Evolutionary conservation across 2,113 vertebrate genomes (phyloP).

Genomic region (Numida meleagris): DNA sequence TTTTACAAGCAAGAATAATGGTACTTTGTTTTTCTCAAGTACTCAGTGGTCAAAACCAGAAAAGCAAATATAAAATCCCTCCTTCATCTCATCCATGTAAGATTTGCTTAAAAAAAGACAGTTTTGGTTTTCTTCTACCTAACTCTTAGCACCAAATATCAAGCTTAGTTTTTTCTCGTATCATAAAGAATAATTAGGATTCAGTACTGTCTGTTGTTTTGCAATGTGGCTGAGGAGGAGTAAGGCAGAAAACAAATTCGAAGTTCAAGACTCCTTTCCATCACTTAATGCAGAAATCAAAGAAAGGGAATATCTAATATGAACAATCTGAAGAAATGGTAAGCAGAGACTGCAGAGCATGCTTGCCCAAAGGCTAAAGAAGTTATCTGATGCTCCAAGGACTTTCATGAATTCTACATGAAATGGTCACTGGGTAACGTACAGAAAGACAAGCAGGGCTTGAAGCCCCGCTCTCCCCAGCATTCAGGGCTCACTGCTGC

Average conservation of each 20-base stretch:
- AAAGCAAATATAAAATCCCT: not conserved
- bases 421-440: not conserved
- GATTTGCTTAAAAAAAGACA: not conserved
- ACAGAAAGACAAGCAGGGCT: not conserved
- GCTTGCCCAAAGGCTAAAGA: not conserved
- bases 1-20: not conserved
- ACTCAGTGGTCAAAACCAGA: not conserved
- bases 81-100: not conserved
- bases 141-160: not conserved
- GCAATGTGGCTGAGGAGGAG: not conserved
- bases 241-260: not conserved
- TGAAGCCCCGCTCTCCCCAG: not conserved
- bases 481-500: not conserved
- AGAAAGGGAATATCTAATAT: not conserved
- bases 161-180: not conserved
- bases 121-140: not conserved
- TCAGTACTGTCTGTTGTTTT: not conserved
- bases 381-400: rapidly evolving
- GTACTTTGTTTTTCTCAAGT: not conserved
- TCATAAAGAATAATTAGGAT: not conserved
- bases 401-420: not conserved
- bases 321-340: not conserved
- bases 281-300: not conserved
- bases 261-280: not conserved
- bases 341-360: not conserved